Evolutionary conservation across 2,888 invertebrate genomes (phyloP).

Genomic region (Cantharis flavilabris): DNA sequence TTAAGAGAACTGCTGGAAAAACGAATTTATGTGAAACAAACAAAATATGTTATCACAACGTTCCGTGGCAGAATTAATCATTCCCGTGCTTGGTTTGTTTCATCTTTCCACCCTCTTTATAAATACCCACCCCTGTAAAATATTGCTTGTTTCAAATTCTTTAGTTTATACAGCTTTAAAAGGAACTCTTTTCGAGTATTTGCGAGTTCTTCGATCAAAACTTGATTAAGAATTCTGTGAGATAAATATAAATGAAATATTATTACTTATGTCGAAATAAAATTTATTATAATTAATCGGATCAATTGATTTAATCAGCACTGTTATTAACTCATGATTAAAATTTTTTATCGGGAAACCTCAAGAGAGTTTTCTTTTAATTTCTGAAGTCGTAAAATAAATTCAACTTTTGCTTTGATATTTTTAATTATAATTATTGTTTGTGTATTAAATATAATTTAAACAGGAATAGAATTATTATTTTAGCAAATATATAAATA

Average conservation of each 20-base stretch:
- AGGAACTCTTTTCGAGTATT: slow-evolving; percentile 6
- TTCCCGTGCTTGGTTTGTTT: slow-evolving; percentile 31
- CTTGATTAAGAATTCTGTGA: not conserved
- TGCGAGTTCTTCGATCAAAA: not conserved
- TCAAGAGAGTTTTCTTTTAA: not conserved
- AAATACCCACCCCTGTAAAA: slow-evolving; percentile 16
- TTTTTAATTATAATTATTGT: not conserved
- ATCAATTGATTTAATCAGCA: not conserved
- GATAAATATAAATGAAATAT: not conserved
- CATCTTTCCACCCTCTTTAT: slow-evolving; percentile 21
- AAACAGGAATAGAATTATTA: not conserved
- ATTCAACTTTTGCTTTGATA: not conserved
- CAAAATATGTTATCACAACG: slow-evolving; percentile 36
- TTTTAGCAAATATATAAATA: not conserved
- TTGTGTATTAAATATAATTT: not conserved
- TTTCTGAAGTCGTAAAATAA: not conserved
- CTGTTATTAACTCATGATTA: not conserved
- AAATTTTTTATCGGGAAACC: not conserved
- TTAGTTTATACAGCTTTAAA: slow-evolving; percentile 8
- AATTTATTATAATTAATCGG: not conserved
- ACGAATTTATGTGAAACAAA: slow-evolving; percentile 34
- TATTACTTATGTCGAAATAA: too few relatives aligned
- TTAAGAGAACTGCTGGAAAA: slow-evolving; percentile 24
- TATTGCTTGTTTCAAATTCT: slow-evolving; percentile 21
- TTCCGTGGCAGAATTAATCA: slow-evolving; percentile 34